A percentile compares a stretch with the other conserved stretches of the same genome.
These are phyloP conservation scores for Mormoops blainvillei DNA, from an alignment of 2,113 vertebrate species.

Conservation along the genomic window DNA sequence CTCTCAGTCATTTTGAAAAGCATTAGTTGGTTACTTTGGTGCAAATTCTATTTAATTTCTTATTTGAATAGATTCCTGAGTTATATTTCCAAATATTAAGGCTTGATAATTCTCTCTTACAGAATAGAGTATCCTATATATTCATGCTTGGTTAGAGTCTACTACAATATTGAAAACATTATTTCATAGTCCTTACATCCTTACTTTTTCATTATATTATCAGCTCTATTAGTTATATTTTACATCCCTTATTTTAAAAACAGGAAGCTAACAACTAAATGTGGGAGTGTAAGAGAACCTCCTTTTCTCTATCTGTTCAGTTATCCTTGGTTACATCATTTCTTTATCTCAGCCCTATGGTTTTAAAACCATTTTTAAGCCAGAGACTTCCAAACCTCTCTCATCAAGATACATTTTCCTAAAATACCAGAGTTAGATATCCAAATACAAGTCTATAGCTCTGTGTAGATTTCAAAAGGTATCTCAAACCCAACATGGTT, in stretches of 20 bases:
- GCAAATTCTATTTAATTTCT: background rate
- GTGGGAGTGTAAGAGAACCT: background rate
- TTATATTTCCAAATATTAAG: constrained; percentile 14
- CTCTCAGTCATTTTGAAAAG: background rate
- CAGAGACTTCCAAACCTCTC: background rate
- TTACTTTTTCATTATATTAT: background rate
- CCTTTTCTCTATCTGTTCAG: background rate
- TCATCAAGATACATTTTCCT: background rate
- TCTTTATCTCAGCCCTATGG: background rate
- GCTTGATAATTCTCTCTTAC: background rate
- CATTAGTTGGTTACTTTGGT: background rate
- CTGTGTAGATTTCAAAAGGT: background rate
- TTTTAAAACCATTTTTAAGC: background rate
- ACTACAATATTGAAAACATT: background rate
- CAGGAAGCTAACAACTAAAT: background rate
- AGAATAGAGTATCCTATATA: background rate
- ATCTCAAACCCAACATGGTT: background rate
- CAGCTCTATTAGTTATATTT: background rate
- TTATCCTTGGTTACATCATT: background rate
- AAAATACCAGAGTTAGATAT: background rate
- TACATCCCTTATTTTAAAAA: background rate
- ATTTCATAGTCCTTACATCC: background rate
- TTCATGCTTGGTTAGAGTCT: background rate
- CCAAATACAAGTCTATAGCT: background rate
- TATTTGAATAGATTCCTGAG: background rate